Evolutionary conservation across 2,113 vertebrate species (phyloP), one percentile per base, ranked within the genome.

Genomic region (Tinamus guttatus): DNA sequence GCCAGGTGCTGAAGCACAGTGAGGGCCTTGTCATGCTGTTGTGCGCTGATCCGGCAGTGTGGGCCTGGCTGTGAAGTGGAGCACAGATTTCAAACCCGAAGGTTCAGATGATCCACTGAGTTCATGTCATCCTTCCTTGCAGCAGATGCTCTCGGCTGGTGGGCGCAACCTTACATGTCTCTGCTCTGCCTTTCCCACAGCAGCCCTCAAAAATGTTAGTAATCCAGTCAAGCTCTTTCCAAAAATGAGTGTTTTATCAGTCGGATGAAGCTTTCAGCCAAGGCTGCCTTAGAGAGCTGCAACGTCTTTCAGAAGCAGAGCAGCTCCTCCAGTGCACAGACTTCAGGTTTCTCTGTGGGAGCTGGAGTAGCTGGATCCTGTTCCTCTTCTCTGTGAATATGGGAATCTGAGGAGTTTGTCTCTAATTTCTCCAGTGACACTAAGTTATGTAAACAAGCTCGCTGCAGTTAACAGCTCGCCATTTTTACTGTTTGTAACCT

Each of bases 401-500:
- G 71, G 73, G 56, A 95, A 86, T 81, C 32, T 1, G 2, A 93
- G 60, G 56, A 85, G 76, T 59, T 87, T 79, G 63, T 47, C 68
- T 87, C 80, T 7, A 3, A 75, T 90, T 89, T 82, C 67, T 91
- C 63, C 81, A 82, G 85, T 43, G 71, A 93, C 67, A 91, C 34
- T 49, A 75, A 95, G 79, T 82, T 67, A 89, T 78, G 71, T 91
- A 91, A 94, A 93, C 51, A 63, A 0, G 3, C 79, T 70, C 49
- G 51, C 64, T 83, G 79, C 79, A 2, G 1, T 94, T 93, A 93
- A 90, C 89, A 90, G 76, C 90, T 94, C 34, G 0, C 85, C 64
- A 56, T 94, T 93, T 95, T 96, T 90, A 84, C 85, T 74, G 41
- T 90, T 85, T 85, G 94, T 90, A 96, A 95, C 79, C 64, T 76